Evolutionary conservation across 2,888 invertebrate genomes (phyloP), one percentile per base, ranked within the genome.

Genomic region (Idaea straminata): DNA sequence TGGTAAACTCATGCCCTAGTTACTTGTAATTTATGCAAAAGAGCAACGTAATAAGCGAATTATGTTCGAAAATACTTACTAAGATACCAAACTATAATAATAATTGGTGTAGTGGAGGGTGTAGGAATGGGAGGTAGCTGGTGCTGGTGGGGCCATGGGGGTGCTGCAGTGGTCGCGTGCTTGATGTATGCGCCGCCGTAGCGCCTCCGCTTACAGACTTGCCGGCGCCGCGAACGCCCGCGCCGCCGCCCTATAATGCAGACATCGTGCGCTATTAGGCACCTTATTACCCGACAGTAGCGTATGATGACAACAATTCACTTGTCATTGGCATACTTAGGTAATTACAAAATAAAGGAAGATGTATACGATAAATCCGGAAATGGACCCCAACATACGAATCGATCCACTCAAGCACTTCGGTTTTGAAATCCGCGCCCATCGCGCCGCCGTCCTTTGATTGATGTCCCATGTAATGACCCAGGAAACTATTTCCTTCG

Each of bases 111-210:
- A 47, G 47, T 47, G 6, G 13, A 47, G 47, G 59, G 59, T 25
- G 10, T 59, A 7, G 59, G 10, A 10, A 25, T 16, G 16, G 58
- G 58, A 5, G 15, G 86, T 82, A 74, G 75, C 78, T 69, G 69
- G 72, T 68, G 68, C 72, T 69, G 72, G 74, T 74, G 65, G 68
- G 69, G 69, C 68, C 72, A 71, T 71, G 66, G 77, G 25, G 71
- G 76, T 74, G 73, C 74, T 74, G 78, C 74, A 78, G 71, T 76
- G 81, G 83, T 91, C 85, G 92, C 92, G 89, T 91, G 91, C 83
- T 83, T 91, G 90, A 91, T 91, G 87, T 90, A 90, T 90, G 89
- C 90, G 89, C 88, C 91, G 90, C 90, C 88, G 87, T 86, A 88
- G 83, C 86, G 89, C 81, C 88, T 87, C 85, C 16, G 59, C 6